A percentile compares a stretch with the other conserved stretches of the same genome.
phyloP scores from a whole-genome alignment of 2,888 invertebrate species.

The Xestia xanthographa region DNA sequence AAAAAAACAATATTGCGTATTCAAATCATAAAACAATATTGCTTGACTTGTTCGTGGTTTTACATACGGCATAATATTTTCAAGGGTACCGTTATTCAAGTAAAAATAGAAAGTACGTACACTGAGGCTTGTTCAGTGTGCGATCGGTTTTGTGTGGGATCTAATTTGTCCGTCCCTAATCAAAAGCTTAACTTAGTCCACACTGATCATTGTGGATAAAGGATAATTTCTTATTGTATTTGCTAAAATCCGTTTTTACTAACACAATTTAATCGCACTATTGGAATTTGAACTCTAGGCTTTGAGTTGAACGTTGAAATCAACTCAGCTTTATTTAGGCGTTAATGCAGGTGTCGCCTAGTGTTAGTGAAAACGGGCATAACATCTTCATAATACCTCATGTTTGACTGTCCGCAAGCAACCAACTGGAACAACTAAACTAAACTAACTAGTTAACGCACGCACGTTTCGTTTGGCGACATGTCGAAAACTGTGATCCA shows the following conservation, averaged over 20 bases:
- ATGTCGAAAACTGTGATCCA: constrained; percentile 1
- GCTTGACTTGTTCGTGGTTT: constrained; percentile 5
- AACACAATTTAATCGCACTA: background rate
- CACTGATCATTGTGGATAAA: background rate
- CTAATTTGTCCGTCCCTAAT: background rate
- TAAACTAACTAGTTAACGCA: background rate
- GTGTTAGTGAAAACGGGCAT: background rate
- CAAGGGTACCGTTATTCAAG: background rate
- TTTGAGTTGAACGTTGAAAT: background rate
- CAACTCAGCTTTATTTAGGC: background rate
- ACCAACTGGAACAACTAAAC: background rate
- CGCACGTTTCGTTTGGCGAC: constrained; percentile 1
- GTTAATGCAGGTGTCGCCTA: background rate
- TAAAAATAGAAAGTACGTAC: background rate
- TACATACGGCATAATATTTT: background rate
- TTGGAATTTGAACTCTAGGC: background rate
- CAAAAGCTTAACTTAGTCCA: no score
- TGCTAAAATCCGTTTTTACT: background rate
- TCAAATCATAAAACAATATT: constrained; percentile 11
- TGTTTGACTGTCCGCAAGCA: background rate
- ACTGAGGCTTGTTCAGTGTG: background rate
- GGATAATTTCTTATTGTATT: background rate
- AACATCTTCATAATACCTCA: constrained; percentile 35
- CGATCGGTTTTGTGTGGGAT: background rate
- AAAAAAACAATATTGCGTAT: constrained; percentile 12